Conservation (phyloP, 2,797 vertebrate species). For the Danio aesculapii region DNA sequence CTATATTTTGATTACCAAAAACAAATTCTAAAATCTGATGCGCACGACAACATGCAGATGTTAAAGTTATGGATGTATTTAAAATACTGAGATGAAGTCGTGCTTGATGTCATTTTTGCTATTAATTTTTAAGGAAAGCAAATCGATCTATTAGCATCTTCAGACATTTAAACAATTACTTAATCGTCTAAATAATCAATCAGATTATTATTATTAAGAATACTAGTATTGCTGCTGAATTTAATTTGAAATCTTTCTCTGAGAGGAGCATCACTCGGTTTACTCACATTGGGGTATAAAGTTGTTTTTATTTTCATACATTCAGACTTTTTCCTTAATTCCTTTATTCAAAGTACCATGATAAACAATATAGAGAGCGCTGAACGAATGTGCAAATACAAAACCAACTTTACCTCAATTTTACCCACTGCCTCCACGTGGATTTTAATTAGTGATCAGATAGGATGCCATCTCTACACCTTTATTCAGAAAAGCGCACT, state of each 20-base stretch:
- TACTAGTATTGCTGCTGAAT: background rate
- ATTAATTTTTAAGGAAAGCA: background rate
- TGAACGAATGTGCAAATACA: too few species aligned
- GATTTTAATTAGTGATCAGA: constrained; percentile 40
- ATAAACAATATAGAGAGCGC: too few species aligned
- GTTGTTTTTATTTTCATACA: too few species aligned
- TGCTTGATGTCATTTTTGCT: background rate
- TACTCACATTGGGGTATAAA: too few species aligned
- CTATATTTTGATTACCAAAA: background rate
- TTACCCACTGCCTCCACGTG: constrained; percentile 29
- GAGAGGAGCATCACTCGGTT: background rate
- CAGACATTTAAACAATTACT: background rate
- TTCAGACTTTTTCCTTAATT: too few species aligned
- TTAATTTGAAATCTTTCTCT: background rate
- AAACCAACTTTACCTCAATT: background rate
- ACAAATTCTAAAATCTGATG: background rate
- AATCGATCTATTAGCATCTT: background rate
- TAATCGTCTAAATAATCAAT: background rate
- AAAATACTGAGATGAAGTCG: background rate
- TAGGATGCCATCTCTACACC: background rate
- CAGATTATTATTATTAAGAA: background rate
- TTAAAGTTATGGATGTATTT: background rate
- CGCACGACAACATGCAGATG: background rate
- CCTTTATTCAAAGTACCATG: too few species aligned
- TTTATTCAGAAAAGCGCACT: background rate